Evolutionary conservation across 2,888 invertebrate genomes (phyloP).

Genomic region (Dinocampus coccinellae): DNA sequence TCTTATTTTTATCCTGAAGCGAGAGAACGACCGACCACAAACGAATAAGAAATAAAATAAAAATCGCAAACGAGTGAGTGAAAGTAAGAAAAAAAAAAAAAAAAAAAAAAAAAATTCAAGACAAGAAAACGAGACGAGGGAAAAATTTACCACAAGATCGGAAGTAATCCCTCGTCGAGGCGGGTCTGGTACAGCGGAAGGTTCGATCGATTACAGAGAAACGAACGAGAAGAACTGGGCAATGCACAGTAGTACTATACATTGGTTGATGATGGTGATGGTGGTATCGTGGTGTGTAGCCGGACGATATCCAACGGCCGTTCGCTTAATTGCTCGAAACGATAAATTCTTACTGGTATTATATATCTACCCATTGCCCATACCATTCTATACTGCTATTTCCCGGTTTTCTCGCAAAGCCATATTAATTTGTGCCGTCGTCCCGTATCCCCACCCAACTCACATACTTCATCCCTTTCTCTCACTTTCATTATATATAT

Average conservation of each 20-base stretch:
- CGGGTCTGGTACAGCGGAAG: slow-evolving; percentile 30
- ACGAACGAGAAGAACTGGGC: slow-evolving; percentile 31
- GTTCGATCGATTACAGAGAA: slow-evolving; percentile 44
- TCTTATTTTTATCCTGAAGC: not conserved
- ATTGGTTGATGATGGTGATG: not conserved
- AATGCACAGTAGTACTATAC: not conserved
- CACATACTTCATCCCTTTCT: not conserved
- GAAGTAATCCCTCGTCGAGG: slow-evolving; percentile 40
- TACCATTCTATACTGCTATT: slow-evolving; percentile 23
- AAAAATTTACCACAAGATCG: slow-evolving; percentile 36
- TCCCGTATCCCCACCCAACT: slow-evolving; percentile 13
- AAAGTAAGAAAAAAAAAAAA: not conserved
- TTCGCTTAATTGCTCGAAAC: slow-evolving; percentile 58
- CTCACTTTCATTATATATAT: slow-evolving; percentile 9
- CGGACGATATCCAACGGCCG: slow-evolving; percentile 44
- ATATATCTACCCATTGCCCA: slow-evolving; percentile 12
- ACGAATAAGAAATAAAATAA: slow-evolving; percentile 21
- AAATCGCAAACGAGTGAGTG: not conserved
- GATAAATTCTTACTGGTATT: slow-evolving; percentile 59
- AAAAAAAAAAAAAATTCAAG: slow-evolving; percentile 16
- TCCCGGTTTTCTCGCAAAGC: slow-evolving; percentile 45
- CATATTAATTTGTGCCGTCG: slow-evolving; percentile 51
- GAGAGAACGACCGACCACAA: slow-evolving; percentile 10
- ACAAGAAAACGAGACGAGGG: slow-evolving; percentile 12
- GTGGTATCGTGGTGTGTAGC: slow-evolving; percentile 17